Conservation (phyloP, 2,797 vertebrate genomes). For the Rhodeus uyekii region DNA sequence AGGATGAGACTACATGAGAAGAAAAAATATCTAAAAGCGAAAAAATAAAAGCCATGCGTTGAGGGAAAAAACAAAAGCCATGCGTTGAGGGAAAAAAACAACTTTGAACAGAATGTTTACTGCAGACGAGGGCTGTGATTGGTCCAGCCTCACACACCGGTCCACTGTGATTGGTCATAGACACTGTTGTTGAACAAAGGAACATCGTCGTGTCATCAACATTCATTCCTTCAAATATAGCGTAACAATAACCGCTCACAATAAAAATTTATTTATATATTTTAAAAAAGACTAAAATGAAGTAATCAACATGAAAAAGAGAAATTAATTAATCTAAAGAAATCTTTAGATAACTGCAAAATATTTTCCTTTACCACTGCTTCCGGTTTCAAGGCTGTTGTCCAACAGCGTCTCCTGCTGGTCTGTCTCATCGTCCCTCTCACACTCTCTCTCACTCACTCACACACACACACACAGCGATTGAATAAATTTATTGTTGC, state of each 20-base stretch:
- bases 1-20: too few relatives aligned
- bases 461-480: too few relatives aligned
- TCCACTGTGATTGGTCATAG: not conserved
- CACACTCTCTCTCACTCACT: too few relatives aligned
- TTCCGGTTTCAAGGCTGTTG: not conserved
- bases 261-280: not conserved
- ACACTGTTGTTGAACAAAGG: not conserved
- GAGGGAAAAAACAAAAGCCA: too few relatives aligned
- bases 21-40: too few relatives aligned
- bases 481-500: too few relatives aligned
- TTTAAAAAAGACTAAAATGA: not conserved
- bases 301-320: not conserved
- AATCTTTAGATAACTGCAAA: not conserved
- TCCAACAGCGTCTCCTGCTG: slow-evolving; percentile 33
- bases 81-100: too few relatives aligned
- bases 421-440: too few relatives aligned
- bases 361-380: not conserved
- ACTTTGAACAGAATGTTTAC: too few relatives aligned
- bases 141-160: not conserved
- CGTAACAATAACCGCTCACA: not conserved
- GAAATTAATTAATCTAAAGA: not conserved
- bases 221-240: not conserved
- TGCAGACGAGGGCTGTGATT: not conserved
- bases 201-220: not conserved
- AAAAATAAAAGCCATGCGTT: too few relatives aligned